Evolutionary conservation across 2,797 vertebrate species (phyloP).

Genomic region (Pitangus sulphuratus): DNA sequence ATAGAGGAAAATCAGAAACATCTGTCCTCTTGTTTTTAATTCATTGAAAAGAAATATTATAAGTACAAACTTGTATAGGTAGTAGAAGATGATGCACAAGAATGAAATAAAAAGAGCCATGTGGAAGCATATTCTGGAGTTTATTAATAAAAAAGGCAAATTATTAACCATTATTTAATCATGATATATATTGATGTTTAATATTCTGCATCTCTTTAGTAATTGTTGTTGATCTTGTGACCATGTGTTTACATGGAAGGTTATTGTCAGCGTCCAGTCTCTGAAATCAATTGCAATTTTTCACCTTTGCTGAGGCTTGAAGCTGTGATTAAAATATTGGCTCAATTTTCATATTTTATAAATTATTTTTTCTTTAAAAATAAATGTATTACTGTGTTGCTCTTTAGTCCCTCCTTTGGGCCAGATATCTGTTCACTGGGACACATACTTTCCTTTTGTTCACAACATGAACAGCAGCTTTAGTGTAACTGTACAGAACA

Average conservation of each 20-base stretch:
- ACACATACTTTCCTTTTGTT: not conserved
- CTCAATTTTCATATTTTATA: not conserved
- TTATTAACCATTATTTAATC: conserved; percentile 9
- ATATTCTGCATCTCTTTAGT: not conserved
- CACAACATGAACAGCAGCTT: not conserved
- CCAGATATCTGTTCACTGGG: not conserved
- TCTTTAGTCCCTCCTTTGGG: not conserved
- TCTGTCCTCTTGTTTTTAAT: not conserved
- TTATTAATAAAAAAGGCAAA: conserved; percentile 40
- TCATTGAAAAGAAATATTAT: conserved; percentile 43
- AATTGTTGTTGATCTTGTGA: conserved; percentile 2
- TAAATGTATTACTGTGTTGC: not conserved
- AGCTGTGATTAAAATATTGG: not conserved
- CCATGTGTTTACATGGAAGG: not conserved
- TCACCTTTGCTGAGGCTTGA: not conserved
- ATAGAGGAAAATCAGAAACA: conserved; percentile 66
- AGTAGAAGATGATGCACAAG: not conserved
- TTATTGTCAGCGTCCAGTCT: not conserved
- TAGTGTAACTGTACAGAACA: rapidly evolving
- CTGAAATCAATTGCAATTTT: not conserved
- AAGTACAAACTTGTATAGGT: conserved; percentile 8
- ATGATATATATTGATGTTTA: not conserved
- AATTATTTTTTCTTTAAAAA: not conserved
- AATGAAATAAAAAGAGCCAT: not conserved
- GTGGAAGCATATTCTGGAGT: not conserved